These are phyloP conservation scores for Bombus vancouverensis DNA, from an alignment of 1,140 invertebrate species.

Conservation along the genomic window DNA sequence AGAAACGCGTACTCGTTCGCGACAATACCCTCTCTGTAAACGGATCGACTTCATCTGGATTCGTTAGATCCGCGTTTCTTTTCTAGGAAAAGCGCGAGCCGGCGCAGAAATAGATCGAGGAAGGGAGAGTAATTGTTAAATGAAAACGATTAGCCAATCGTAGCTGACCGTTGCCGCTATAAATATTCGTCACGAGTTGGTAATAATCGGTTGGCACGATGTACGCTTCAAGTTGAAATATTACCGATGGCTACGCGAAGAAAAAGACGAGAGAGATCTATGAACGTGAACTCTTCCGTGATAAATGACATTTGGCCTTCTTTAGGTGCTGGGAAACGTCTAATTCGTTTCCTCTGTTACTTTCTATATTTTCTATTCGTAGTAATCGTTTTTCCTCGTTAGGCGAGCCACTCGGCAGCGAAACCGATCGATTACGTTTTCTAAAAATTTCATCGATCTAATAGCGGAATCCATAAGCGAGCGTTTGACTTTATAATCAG, in stretches of 20 bases:
- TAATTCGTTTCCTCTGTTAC: neutral
- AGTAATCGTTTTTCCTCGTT: neutral
- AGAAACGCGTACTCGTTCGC: neutral
- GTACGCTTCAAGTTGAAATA: neutral
- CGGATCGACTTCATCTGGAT: neutral
- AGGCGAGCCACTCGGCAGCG: no score
- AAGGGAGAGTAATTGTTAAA: neutral
- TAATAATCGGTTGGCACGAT: neutral
- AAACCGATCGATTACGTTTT: no score
- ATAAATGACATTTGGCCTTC: neutral
- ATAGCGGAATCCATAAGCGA: no score
- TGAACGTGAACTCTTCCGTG: neutral
- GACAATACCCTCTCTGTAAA: slow-evolving; percentile 14
- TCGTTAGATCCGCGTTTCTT: slow-evolving; percentile 17
- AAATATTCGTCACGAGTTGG: neutral
- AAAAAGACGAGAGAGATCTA: neutral
- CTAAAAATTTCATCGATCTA: no score
- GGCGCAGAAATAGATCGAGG: slow-evolving; percentile 1
- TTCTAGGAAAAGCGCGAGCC: slow-evolving; percentile 5
- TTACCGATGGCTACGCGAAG: neutral
- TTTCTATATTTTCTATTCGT: neutral
- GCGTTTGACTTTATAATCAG: neutral
- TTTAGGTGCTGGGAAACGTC: neutral
- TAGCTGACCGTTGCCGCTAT: neutral
- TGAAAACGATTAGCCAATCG: slow-evolving; percentile 14